These are phyloP conservation scores for Ochropacha duplaris DNA, from an alignment of 2,888 invertebrate species.

Conservation along the genomic window DNA sequence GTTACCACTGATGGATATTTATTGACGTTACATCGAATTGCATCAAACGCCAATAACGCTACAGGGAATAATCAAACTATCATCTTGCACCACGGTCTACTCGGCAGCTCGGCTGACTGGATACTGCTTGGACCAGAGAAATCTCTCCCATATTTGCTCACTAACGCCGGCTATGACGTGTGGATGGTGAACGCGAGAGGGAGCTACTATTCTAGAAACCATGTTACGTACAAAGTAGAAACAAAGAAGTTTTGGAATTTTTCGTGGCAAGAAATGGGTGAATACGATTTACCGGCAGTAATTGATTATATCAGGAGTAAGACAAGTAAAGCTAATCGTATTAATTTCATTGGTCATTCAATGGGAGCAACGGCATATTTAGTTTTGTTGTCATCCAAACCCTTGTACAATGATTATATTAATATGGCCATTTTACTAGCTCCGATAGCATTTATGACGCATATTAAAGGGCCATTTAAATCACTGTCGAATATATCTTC, in stretches of 20 bases:
- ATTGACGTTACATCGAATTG: slow-evolving; percentile 56
- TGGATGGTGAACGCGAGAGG: slow-evolving; percentile 83
- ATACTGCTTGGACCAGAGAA: slow-evolving; percentile 57
- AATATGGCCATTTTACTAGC: slow-evolving; percentile 59
- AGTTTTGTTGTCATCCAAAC: slow-evolving; percentile 52
- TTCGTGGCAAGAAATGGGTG: slow-evolving; percentile 65
- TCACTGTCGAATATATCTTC: slow-evolving; percentile 35
- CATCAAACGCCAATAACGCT: slow-evolving; percentile 11
- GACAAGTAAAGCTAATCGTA: slow-evolving; percentile 41
- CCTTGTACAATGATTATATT: slow-evolving; percentile 53
- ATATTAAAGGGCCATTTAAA: slow-evolving; percentile 51
- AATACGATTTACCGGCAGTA: slow-evolving; percentile 55
- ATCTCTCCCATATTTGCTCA: slow-evolving; percentile 72
- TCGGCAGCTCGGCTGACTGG: slow-evolving; percentile 72
- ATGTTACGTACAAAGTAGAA: slow-evolving; percentile 36
- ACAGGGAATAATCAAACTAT: slow-evolving; percentile 36
- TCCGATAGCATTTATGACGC: slow-evolving; percentile 56
- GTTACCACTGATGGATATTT: slow-evolving; percentile 59
- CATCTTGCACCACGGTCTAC: slow-evolving; percentile 62
- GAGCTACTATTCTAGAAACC: slow-evolving; percentile 62
- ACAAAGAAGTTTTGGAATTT: slow-evolving; percentile 57
- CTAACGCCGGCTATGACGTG: slow-evolving; percentile 81
- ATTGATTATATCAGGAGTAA: slow-evolving; percentile 53
- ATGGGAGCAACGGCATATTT: slow-evolving; percentile 65
- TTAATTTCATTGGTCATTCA: slow-evolving; percentile 65